Evolutionary conservation across 2,113 vertebrate genomes (phyloP).

Genomic region (Platanista minor): DNA sequence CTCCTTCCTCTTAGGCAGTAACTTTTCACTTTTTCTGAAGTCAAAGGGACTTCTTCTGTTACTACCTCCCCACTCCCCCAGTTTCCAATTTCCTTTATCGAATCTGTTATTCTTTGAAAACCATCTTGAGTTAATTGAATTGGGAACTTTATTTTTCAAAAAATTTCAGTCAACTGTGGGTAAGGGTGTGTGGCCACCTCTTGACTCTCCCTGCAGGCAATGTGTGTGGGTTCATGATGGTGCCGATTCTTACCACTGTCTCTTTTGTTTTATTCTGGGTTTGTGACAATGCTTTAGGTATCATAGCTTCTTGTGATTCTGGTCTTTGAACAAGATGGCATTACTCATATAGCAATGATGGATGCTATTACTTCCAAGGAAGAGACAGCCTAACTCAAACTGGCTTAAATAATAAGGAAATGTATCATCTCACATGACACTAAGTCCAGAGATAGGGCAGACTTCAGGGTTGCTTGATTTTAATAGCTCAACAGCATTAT

Average conservation of each 20-base stretch:
- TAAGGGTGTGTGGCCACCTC: neutral
- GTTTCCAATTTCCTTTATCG: neutral
- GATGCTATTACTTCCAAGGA: neutral
- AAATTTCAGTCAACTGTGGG: neutral
- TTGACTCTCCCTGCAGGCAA: neutral
- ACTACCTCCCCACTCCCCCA: neutral
- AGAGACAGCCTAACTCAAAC: neutral
- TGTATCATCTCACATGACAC: neutral
- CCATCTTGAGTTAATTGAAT: neutral
- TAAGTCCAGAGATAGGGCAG: neutral
- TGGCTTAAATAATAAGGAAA: neutral
- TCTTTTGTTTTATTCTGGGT: neutral
- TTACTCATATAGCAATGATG: neutral
- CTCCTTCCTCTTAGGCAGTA: neutral
- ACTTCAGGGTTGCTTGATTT: neutral
- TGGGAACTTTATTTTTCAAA: neutral
- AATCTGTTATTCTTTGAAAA: neutral
- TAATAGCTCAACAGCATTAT: neutral
- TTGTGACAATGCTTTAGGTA: neutral
- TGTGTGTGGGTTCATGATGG: accelerated
- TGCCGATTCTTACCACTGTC: neutral
- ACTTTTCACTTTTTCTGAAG: neutral
- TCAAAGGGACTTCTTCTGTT: neutral
- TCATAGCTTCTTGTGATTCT: neutral
- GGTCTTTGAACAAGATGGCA: neutral